Conservation (phyloP, 2,888 invertebrate genomes). For the Temnothorax ravouxi region DNA sequence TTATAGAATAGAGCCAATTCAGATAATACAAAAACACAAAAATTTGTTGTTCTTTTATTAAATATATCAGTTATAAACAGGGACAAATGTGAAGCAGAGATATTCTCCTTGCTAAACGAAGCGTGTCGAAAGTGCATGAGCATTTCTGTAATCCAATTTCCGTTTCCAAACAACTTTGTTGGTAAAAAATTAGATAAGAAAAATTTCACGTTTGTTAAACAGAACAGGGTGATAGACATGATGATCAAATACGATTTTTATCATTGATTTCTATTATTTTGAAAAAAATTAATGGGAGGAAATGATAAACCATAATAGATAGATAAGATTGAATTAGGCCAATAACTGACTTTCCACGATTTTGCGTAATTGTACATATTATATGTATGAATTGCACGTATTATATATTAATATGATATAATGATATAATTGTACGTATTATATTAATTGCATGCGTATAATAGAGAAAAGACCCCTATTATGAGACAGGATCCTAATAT, state of each 20-base stretch:
- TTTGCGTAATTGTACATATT: neutral
- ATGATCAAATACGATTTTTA: neutral
- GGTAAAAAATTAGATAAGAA: slow-evolving; percentile 50
- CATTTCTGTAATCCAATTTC: slow-evolving; percentile 16
- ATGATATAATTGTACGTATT: neutral
- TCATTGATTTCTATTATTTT: neutral
- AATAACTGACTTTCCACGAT: neutral
- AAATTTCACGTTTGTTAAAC: slow-evolving; percentile 43
- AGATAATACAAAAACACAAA: neutral
- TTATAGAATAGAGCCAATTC: neutral
- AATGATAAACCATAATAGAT: neutral
- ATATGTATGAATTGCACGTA: neutral
- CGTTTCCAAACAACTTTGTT: neutral
- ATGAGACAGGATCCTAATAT: too few species aligned
- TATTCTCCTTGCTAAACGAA: slow-evolving; percentile 25
- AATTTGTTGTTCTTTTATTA: neutral
- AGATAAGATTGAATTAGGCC: neutral
- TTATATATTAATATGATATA: neutral
- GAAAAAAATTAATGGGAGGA: neutral
- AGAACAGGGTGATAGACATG: slow-evolving; percentile 2
- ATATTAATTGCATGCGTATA: neutral
- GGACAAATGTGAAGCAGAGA: neutral
- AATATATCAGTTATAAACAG: neutral
- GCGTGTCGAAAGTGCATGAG: neutral
- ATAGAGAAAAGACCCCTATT: too few species aligned